Conservation (phyloP, 2,113 vertebrate species). For the Corapipo altera region DNA sequence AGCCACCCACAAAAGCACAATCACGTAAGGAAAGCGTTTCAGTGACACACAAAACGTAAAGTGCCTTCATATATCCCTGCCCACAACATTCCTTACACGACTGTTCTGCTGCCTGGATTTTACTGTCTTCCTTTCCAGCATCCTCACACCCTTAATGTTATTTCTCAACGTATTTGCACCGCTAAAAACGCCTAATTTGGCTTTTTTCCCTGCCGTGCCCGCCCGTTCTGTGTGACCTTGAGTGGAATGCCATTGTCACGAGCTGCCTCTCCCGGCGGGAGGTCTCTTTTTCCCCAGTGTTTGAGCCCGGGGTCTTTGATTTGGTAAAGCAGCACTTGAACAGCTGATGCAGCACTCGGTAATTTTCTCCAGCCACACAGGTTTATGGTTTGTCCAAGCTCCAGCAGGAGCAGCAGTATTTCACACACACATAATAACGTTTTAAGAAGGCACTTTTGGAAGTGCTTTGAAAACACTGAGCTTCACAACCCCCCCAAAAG, state of each 20-base stretch:
- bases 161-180: neutral
- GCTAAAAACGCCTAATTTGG: conserved; percentile 26
- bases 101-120: neutral
- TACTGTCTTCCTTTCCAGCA: neutral
- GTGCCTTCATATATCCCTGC: neutral
- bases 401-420: neutral
- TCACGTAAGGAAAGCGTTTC: rapidly evolving
- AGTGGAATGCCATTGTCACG: neutral
- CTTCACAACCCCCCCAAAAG: neutral
- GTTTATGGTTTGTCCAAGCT: neutral
- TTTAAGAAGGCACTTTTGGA: neutral
- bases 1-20: neutral
- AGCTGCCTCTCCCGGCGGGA: neutral
- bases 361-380: neutral
- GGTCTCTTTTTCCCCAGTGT: neutral
- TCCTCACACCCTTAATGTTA: neutral
- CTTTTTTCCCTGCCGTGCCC: neutral
- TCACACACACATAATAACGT: neutral
- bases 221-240: conserved; percentile 8
- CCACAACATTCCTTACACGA: neutral
- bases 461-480: neutral
- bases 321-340: neutral
- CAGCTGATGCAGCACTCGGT: conserved; percentile 26
- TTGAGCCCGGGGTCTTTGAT: neutral
- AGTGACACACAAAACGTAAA: neutral